Conservation (phyloP, 2,797 vertebrate genomes). For the Pangasius macronema region DNA sequence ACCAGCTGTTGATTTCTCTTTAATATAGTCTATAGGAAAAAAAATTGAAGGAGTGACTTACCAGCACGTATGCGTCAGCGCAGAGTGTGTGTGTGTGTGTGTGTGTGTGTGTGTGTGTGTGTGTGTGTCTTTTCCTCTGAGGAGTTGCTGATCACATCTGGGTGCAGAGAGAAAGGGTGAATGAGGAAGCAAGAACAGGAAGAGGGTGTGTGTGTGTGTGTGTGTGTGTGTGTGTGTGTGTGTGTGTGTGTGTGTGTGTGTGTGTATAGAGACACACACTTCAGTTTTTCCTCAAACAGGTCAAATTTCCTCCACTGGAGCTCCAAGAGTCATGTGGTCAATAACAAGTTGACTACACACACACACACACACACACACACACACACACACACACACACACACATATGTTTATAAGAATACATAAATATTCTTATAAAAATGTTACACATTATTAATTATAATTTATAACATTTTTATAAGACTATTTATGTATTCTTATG, state of each 20-base stretch:
- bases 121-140: neutral
- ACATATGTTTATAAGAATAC: no score
- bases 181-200: constrained; percentile 31
- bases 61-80: neutral
- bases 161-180: constrained; percentile 26
- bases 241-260: constrained; percentile 12
- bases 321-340: constrained; percentile 6
- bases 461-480: no score
- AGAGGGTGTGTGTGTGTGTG: constrained; percentile 25
- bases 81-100: no score
- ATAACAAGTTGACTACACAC: neutral
- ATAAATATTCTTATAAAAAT: neutral
- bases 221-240: constrained; percentile 16
- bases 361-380: neutral
- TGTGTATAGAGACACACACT: neutral
- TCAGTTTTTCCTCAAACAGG: constrained; percentile 15
- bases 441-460: neutral
- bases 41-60: constrained; percentile 5
- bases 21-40: neutral
- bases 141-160: constrained; percentile 18
- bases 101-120: neutral
- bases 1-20: neutral
- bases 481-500: neutral
- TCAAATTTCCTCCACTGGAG: neutral
- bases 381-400: no score